These are phyloP conservation scores for Chrosomus eos DNA, from an alignment of 2,797 vertebrate genomes.

Conservation along the genomic window DNA sequence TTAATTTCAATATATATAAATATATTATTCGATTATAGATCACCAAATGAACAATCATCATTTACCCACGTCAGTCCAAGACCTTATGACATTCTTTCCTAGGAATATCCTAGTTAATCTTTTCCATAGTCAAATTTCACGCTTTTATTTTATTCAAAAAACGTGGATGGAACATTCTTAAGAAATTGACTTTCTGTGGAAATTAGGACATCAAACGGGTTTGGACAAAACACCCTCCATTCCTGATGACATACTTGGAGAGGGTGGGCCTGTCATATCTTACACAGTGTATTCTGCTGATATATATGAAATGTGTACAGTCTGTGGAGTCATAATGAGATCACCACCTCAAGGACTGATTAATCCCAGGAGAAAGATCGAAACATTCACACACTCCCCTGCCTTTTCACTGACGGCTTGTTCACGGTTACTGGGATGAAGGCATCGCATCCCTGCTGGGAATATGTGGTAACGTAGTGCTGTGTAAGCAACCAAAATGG, in stretches of 20 bases:
- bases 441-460: conserved; percentile 38
- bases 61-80: not conserved
- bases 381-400: conserved; percentile 19
- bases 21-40: not conserved
- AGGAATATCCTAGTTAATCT: not conserved
- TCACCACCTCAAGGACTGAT: conserved; percentile 48
- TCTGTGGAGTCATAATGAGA: conserved; percentile 36
- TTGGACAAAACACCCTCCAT: not conserved
- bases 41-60: not conserved
- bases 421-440: conserved; percentile 45
- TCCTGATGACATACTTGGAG: not conserved
- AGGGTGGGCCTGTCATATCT: not conserved
- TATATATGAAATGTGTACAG: not conserved
- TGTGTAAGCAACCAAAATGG: conserved; percentile 42
- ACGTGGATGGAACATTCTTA: not conserved
- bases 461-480: conserved; percentile 46
- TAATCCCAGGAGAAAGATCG: conserved; percentile 47
- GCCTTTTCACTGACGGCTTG: conserved; percentile 32
- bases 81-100: not conserved
- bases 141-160: not conserved
- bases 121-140: not conserved
- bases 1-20: not conserved
- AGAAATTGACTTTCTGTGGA: not conserved
- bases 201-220: not conserved
- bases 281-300: not conserved